Percentiles rank a stretch among this genome's conserved stretches.
phyloP scores from a whole-genome alignment of 2,888 invertebrate species.

The Pinctada fucata region DNA sequence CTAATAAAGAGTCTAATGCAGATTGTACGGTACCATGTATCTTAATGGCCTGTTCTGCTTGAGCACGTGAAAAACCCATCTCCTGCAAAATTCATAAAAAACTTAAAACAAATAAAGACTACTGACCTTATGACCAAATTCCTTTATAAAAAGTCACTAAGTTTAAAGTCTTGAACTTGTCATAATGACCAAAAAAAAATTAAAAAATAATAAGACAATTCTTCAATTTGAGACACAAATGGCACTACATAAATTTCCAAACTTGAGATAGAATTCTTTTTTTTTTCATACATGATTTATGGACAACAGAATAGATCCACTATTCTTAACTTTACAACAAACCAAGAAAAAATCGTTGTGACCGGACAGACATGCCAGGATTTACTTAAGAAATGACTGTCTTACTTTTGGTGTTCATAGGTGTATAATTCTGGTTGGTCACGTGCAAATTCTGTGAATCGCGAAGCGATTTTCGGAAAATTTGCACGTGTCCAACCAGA shows the following conservation, averaged over 20 bases:
- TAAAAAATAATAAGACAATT: neutral
- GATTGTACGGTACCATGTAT: constrained; percentile 74
- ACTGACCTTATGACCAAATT: neutral
- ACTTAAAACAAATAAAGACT: neutral
- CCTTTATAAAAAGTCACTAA: neutral
- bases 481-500: too few relatives aligned
- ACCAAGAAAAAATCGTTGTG: too few relatives aligned
- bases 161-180: neutral
- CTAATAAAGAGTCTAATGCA: constrained; percentile 75
- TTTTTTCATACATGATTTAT: too few relatives aligned
- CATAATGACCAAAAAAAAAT: neutral
- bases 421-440: too few relatives aligned
- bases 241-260: neutral
- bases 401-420: too few relatives aligned
- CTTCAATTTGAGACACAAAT: neutral
- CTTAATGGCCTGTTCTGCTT: constrained; percentile 75
- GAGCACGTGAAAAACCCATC: constrained; percentile 76
- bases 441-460: too few relatives aligned
- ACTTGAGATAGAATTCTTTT: too few relatives aligned
- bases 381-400: too few relatives aligned
- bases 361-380: too few relatives aligned
- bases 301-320: too few relatives aligned
- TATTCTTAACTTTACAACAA: too few relatives aligned
- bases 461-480: too few relatives aligned
- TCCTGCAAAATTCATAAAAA: constrained; percentile 65